These are phyloP conservation scores for Aspidiotus rigidus DNA, from an alignment of 2,888 invertebrate species.

Conservation along the genomic window DNA sequence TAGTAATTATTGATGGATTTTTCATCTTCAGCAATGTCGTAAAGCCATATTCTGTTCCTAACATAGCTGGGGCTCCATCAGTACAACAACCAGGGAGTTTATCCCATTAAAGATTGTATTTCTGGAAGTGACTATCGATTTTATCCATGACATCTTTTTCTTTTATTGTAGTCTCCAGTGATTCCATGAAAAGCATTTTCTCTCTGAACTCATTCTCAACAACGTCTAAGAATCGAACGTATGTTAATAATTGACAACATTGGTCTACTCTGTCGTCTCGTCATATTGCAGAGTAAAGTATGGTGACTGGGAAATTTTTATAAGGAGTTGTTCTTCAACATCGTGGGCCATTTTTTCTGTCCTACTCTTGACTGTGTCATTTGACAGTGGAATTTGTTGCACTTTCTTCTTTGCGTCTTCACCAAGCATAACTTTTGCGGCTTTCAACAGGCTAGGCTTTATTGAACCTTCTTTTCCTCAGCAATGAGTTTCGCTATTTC, in stretches of 20 bases:
- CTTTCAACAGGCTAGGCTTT: too few species aligned
- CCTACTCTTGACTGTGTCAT: constrained; percentile 16
- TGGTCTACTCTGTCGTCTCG: constrained; percentile 27
- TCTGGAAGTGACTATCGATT: constrained; percentile 31
- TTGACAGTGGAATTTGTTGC: constrained; percentile 18
- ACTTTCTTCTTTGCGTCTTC: constrained; percentile 19
- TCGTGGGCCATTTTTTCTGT: constrained; percentile 24
- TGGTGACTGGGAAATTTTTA: constrained; percentile 25
- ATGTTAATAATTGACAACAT: constrained; percentile 27
- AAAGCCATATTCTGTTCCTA: constrained; percentile 34
- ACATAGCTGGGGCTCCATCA: constrained; percentile 34
- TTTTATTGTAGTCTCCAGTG: constrained; percentile 30
- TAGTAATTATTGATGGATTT: constrained; percentile 26
- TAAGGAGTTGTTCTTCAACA: constrained; percentile 15
- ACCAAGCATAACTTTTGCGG: too few species aligned
- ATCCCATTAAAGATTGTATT: constrained; percentile 28
- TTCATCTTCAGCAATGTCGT: constrained; percentile 34
- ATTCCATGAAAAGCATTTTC: constrained; percentile 26
- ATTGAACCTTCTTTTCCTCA: too few species aligned
- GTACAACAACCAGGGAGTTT: constrained; percentile 33
- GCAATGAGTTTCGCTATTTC: too few species aligned
- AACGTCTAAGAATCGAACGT: constrained; percentile 27
- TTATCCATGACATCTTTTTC: constrained; percentile 29
- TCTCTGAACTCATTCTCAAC: too few species aligned
- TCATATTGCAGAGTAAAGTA: constrained; percentile 25